These are phyloP conservation scores for Hystrix brachyura DNA, from an alignment of 2,113 vertebrate species.

Conservation along the genomic window DNA sequence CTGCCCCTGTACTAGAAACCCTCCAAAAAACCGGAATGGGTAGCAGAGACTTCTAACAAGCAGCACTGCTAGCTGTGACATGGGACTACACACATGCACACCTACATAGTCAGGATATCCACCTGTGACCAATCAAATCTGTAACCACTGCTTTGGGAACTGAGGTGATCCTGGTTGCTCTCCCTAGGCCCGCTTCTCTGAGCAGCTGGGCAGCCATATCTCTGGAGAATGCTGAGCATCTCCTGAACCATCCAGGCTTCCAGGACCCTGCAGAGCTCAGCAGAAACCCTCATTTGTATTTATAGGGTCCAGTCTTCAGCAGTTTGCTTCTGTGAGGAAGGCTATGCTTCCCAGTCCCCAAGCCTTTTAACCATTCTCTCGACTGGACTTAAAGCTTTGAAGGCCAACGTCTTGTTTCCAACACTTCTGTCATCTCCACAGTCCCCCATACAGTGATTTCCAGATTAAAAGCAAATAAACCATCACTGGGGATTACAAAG, in stretches of 20 bases:
- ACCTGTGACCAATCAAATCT: not conserved
- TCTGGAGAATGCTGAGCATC: not conserved
- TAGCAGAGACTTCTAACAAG: not conserved
- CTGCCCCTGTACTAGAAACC: not conserved
- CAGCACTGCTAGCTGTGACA: not conserved
- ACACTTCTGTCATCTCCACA: not conserved
- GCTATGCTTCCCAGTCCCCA: not conserved
- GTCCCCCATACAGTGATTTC: constrained; percentile 3
- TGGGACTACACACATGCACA: not conserved
- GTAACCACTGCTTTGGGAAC: not conserved
- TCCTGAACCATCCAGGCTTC: not conserved
- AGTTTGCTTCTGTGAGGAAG: constrained; percentile 3
- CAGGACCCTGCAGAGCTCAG: not conserved
- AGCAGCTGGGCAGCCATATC: not conserved
- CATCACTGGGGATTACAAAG: not conserved
- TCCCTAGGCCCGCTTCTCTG: not conserved
- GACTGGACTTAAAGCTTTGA: not conserved
- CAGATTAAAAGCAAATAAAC: constrained; percentile 54
- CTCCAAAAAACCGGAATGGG: not conserved
- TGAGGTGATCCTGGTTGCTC: not conserved
- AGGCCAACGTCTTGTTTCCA: constrained; percentile 5
- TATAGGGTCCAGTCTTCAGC: not conserved
- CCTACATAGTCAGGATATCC: not conserved
- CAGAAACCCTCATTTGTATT: constrained; percentile 1
- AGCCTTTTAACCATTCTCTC: not conserved